phyloP scores from a whole-genome alignment of 2,113 vertebrate genomes.

The Vanacampus margaritifer region DNA sequence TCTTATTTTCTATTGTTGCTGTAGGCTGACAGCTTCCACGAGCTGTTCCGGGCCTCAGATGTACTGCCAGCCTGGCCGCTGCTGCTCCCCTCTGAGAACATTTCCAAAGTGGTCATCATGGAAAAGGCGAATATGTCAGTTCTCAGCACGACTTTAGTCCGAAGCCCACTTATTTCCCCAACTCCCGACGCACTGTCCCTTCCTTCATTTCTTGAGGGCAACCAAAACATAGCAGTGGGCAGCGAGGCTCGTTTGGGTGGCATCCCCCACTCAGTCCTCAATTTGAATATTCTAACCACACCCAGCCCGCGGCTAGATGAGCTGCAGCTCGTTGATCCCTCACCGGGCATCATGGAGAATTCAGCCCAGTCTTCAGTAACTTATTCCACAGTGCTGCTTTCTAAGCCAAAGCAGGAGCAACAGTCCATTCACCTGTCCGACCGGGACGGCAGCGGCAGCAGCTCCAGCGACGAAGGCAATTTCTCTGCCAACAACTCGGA shows the following conservation, averaged over 20 bases:
- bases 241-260: conserved; percentile 9
- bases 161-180: conserved; percentile 22
- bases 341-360: conserved; percentile 26
- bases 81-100: conserved; percentile 78
- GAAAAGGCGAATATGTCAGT: conserved; percentile 54
- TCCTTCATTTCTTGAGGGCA: conserved; percentile 4
- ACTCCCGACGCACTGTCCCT: neutral
- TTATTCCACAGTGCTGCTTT: conserved; percentile 75
- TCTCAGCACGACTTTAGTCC: conserved; percentile 37
- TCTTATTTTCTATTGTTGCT: conserved; percentile 23
- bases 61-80: conserved; percentile 76
- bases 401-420: conserved; percentile 30
- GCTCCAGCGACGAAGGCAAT: conserved; percentile 68
- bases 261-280: conserved; percentile 37
- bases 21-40: conserved; percentile 83
- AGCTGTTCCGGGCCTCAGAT: conserved; percentile 78
- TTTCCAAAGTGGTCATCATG: conserved; percentile 80
- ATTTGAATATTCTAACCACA: conserved; percentile 26
- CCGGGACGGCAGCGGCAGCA: conserved; percentile 51
- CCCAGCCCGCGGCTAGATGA: conserved; percentile 3
- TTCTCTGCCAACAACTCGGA: conserved; percentile 64
- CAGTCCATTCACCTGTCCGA: conserved; percentile 35
- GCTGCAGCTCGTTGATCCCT: neutral
- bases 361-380: conserved; percentile 71
- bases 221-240: conserved; percentile 28